A percentile compares a stretch with the other conserved stretches of the same genome.
Evolutionary conservation across 2,113 vertebrate genomes (phyloP).

Genomic region (Lanius ludovicianus): DNA sequence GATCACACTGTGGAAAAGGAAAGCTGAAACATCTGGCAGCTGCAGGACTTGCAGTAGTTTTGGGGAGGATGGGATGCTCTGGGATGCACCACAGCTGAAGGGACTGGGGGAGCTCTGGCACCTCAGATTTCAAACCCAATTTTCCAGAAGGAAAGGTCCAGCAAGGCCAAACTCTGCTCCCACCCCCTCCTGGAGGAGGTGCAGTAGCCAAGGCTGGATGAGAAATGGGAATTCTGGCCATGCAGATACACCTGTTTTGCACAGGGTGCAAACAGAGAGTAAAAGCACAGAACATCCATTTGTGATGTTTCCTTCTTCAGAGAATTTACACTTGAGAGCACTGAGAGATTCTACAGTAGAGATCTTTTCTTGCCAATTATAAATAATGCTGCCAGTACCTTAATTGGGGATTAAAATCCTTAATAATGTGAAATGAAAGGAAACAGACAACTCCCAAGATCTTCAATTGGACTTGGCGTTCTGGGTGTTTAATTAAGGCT

Average conservation of each 20-base stretch:
- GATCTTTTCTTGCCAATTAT: not conserved
- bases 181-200: not conserved
- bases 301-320: not conserved
- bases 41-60: not conserved
- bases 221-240: not conserved
- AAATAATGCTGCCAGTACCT: not conserved
- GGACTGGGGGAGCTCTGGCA: not conserved
- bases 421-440: not conserved
- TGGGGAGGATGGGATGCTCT: not conserved
- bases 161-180: not conserved
- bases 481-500: not conserved
- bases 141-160: not conserved
- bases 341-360: not conserved
- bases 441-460: not conserved
- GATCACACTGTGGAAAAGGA: not conserved
- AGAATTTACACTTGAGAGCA: not conserved
- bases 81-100: not conserved
- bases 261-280: not conserved
- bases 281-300: not conserved
- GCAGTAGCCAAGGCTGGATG: not conserved
- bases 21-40: not conserved
- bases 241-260: not conserved
- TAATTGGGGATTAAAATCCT: not conserved
- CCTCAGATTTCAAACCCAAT: not conserved
- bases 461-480: rapidly evolving